Evolutionary conservation across 2,888 invertebrate species (phyloP), one percentile per base, ranked within the genome.

Genomic region (Andrena fulva): DNA sequence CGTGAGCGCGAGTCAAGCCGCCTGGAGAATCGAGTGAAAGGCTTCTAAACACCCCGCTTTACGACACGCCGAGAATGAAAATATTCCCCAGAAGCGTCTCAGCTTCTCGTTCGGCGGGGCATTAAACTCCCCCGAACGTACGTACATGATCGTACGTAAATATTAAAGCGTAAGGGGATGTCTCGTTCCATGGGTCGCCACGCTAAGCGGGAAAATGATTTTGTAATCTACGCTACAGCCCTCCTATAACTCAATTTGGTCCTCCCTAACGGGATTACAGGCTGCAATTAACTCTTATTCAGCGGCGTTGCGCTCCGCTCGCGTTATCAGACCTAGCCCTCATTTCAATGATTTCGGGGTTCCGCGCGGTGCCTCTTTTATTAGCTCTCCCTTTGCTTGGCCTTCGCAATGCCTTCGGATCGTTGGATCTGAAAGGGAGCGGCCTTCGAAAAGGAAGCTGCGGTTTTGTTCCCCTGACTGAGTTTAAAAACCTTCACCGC

Each of bases 231-330:
- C 54, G 33, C 66, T 56, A 69, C 42, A 69, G 59, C 50, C 64
- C 12, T n/a, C 64, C 16, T 16, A 48, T 70, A 82, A 78, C 75
- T 81, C 73, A 64, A 81, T 84, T 70, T 64, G 50, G 64, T 42
- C 12, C 24, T 50, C 42, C 54, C 29, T 60, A 69, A 81, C 60
- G 31, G 67, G 81, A 85, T 85, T 78, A 81, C 67, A 24, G 50
- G 64, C 52, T 71, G 85, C 81, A 82, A 85, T 84, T 85, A 85
- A 78, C 35, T 74, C 72, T 74, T 69, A 78, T 85, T 84, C 81
- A 73, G 54, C 48, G 48, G 54, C 42, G 59, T 52, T 42, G 69
- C 64, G n/a, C 24, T 27, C 24, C 20, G 52, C 31, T 24, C 52
- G 42, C 42, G 10, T 27, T 64, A 54, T 2, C 67, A 35, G 20